phyloP scores from a whole-genome alignment of 2,797 vertebrate genomes.

The Xyrichtys novacula region DNA sequence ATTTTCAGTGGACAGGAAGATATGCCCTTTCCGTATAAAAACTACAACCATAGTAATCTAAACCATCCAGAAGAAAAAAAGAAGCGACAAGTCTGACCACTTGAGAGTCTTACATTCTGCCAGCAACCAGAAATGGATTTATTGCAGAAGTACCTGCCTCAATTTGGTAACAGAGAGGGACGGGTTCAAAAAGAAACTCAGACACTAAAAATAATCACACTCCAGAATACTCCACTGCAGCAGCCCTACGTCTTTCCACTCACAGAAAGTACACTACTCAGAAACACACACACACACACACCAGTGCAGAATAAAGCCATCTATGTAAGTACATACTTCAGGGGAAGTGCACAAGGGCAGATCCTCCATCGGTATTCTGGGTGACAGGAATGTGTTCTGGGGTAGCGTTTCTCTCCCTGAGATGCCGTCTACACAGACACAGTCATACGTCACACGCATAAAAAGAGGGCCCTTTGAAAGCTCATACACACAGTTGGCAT shows the following conservation, averaged over 20 bases:
- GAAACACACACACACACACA: constrained; percentile 55
- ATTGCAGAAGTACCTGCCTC: constrained; percentile 34
- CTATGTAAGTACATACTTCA: constrained; percentile 70
- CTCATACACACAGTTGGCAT: constrained; percentile 66
- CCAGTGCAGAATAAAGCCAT: constrained; percentile 65
- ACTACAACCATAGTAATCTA: constrained; percentile 9
- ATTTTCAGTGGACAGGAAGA: constrained; percentile 42
- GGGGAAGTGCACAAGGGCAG: constrained; percentile 77
- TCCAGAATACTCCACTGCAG: constrained; percentile 58
- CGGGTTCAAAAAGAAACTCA: constrained; percentile 36
- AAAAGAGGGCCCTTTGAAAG: constrained; percentile 67
- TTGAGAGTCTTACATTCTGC: constrained; percentile 21
- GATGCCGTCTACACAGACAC: constrained; percentile 69
- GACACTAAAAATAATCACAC: constrained; percentile 73
- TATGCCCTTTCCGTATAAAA: constrained; percentile 10
- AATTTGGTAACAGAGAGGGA: constrained; percentile 47
- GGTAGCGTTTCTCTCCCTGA: constrained; percentile 63
- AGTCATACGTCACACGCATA: constrained; percentile 66
- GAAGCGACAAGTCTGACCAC: constrained; percentile 17
- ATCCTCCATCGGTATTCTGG: constrained; percentile 78
- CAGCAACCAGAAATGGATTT: constrained; percentile 40
- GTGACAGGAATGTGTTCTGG: constrained; percentile 70
- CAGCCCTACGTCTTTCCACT: constrained; percentile 46
- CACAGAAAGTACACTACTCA: constrained; percentile 54
- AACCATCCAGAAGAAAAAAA: neutral